These are phyloP conservation scores for Gallirallus australis DNA, from an alignment of 2,797 vertebrate genomes.

Conservation along the genomic window DNA sequence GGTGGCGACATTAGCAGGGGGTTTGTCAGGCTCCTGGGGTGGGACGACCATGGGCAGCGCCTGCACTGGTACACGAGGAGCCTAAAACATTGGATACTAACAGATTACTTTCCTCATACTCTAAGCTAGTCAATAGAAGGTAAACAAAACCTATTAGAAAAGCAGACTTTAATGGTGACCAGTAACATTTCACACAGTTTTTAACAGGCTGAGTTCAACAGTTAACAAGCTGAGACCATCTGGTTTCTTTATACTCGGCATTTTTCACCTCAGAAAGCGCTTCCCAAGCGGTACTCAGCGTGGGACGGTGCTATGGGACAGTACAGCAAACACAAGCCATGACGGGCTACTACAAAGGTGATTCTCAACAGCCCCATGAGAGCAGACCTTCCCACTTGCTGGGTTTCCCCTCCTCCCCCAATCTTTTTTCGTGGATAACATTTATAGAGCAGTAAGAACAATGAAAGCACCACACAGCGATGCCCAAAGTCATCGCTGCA, in stretches of 20 bases:
- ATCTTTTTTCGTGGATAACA: fast-evolving
- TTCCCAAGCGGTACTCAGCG: not conserved
- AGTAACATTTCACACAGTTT: fast-evolving
- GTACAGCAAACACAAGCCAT: not conserved
- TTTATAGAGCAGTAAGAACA: not conserved
- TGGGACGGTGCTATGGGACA: fast-evolving
- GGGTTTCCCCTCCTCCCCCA: not conserved
- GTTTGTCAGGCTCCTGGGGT: constrained; percentile 87
- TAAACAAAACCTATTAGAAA: constrained; percentile 24
- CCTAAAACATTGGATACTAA: constrained; percentile 74
- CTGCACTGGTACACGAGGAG: constrained; percentile 87
- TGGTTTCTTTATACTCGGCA: not conserved
- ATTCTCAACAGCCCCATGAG: not conserved
- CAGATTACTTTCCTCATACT: constrained; percentile 53
- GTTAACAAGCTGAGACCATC: not conserved
- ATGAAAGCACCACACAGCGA: not conserved
- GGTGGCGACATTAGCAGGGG: constrained; percentile 83
- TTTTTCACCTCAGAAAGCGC: not conserved
- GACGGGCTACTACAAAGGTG: not conserved
- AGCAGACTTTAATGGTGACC: not conserved
- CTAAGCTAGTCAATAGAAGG: constrained; percentile 41
- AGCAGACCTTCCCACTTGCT: not conserved
- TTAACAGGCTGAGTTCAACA: not conserved
- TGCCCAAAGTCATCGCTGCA: not conserved
- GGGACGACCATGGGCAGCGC: constrained; percentile 88